phyloP scores from a whole-genome alignment of 2,797 vertebrate genomes.

The Anguilla megastoma region DNA sequence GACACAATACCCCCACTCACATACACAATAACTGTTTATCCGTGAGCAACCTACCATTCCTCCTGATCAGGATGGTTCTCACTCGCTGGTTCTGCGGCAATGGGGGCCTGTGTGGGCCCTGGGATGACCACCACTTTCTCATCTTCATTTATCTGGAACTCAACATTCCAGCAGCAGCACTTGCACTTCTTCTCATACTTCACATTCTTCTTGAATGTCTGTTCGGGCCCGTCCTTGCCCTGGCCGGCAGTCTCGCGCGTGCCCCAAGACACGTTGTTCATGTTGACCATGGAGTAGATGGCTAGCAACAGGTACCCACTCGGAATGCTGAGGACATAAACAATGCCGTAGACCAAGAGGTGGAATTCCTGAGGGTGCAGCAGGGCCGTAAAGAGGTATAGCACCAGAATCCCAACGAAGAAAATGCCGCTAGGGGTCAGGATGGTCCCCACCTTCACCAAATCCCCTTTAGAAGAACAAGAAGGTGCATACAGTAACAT shows the following conservation, averaged over 20 bases:
- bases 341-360: conserved; percentile 54
- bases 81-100: background rate
- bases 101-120: background rate
- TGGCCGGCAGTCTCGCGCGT: conserved; percentile 59
- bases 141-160: conserved; percentile 22
- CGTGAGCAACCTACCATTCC: background rate
- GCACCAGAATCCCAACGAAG: conserved; percentile 46
- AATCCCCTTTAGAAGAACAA: conserved; percentile 49
- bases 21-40: background rate
- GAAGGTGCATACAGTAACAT: background rate
- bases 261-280: conserved; percentile 73
- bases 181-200: conserved; percentile 35
- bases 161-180: conserved; percentile 41
- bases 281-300: conserved; percentile 69
- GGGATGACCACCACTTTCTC: background rate
- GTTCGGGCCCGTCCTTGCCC: conserved; percentile 18
- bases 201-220: conserved; percentile 23
- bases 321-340: conserved; percentile 65
- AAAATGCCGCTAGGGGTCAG: conserved; percentile 67
- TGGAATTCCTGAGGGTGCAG: conserved; percentile 67
- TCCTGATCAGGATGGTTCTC: background rate
- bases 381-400: conserved; percentile 56
- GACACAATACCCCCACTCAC: background rate
- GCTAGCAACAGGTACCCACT: conserved; percentile 63
- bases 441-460: conserved; percentile 58